A percentile compares a stretch with the other conserved stretches of the same genome.
These are phyloP conservation scores for Dryobota labecula DNA, from an alignment of 2,888 invertebrate species.

Conservation along the genomic window DNA sequence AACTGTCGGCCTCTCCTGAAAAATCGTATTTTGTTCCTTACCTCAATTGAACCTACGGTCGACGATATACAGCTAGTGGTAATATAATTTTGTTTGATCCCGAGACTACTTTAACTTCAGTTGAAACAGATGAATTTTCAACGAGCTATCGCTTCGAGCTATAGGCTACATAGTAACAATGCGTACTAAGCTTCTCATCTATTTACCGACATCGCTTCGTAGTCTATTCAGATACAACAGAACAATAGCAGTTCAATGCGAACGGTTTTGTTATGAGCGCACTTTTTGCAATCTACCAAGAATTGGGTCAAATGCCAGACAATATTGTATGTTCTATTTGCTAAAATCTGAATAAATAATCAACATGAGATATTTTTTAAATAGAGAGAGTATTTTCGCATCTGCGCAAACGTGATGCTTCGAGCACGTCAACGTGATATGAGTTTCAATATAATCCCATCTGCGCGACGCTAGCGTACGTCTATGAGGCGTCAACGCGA, in stretches of 20 bases:
- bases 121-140: conserved; percentile 10
- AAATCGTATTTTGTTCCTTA: too few relatives aligned
- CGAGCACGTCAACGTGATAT: too few relatives aligned
- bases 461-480: neutral
- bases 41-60: too few relatives aligned
- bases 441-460: neutral
- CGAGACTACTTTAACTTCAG: neutral
- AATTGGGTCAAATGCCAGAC: conserved; percentile 42
- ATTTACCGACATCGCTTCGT: conserved; percentile 17
- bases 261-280: conserved; percentile 39
- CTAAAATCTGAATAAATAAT: neutral
- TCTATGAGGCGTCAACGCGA: too few relatives aligned
- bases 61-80: too few relatives aligned
- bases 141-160: too few relatives aligned
- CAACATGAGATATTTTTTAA: neutral
- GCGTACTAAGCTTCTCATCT: conserved; percentile 37
- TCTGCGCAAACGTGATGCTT: neutral
- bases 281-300: conserved; percentile 51
- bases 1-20: too few relatives aligned
- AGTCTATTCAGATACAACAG: conserved; percentile 52
- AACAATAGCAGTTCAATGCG: conserved; percentile 61
- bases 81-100: neutral
- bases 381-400: neutral
- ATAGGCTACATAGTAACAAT: conserved; percentile 43
- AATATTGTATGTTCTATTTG: conserved; percentile 30